Evolutionary conservation across 2,797 vertebrate genomes (phyloP), one percentile per base, ranked within the genome.

Genomic region (Phyllotis vaccarum): DNA sequence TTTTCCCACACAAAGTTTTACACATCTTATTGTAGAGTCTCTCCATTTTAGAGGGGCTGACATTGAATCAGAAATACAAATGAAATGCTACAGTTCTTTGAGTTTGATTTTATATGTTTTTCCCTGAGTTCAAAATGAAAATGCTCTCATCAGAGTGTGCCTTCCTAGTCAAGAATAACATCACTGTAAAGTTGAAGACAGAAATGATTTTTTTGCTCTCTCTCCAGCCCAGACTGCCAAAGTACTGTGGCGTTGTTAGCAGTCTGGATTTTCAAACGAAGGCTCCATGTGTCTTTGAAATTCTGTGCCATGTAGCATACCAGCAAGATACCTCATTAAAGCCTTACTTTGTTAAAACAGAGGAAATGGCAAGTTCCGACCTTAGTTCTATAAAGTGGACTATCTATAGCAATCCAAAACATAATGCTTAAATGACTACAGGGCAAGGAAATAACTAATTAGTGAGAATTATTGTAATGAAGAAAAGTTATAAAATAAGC

Each of bases 241-340:
- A 93, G 78, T 75, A 68, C 88, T 94, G 14, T 90, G 83, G 27
- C 90, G 92, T 78, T 96, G 96, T 97, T 79, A 96, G 88, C 17
- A 62, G 52, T 95, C 40, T 95, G 78, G 74, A 92, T 95, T 86
- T 92, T 95, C 70, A 79, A 72, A 78, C 52, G 19, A 62, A 68
- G n/a, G 0, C 12, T 95, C 85, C 52, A 94, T 92, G 90, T 92
- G 31, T 94, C 85, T 60, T 95, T 68, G 94, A 76, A 93, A 88
- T 92, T 94, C 85, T 90, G 88, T 46, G 82, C 66, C 81, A n/a
- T 80, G 43, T 82, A 88, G 85, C 66, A 7, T 14, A 75, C 96
- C 90, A 97, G 60, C 19, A 66, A 96, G 86, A 96, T 54, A 94
- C 27, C 90, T 96, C 94, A 94, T 93, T 94, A 95, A 95, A 95